Percentiles rank a stretch among this genome's conserved stretches.
Conservation (phyloP, 2,797 vertebrate genomes). For the Hoplostethus atlanticus region DNA sequence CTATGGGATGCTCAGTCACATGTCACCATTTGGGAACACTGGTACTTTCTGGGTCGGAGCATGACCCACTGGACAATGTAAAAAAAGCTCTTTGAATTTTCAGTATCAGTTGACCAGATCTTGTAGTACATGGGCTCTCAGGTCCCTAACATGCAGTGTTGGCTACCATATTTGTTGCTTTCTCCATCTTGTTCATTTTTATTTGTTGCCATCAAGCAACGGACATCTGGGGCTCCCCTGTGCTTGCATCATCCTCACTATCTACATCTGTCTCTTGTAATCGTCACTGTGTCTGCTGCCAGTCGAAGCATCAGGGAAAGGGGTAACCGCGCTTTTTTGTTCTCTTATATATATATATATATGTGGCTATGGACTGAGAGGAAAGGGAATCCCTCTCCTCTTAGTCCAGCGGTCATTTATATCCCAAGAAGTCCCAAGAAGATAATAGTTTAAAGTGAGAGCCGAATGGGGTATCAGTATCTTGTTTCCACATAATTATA, state of each 20-base stretch:
- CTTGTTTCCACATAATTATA: slow-evolving; percentile 48
- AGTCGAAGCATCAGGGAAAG: slow-evolving; percentile 82
- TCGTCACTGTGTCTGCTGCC: slow-evolving; percentile 82
- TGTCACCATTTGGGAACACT: slow-evolving; percentile 52
- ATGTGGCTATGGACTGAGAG: slow-evolving; percentile 58
- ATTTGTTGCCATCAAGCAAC: slow-evolving; percentile 27
- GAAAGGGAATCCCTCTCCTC: slow-evolving; percentile 42
- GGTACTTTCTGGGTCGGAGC: slow-evolving; percentile 50
- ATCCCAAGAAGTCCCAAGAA: slow-evolving; percentile 48
- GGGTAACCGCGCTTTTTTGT: slow-evolving; percentile 69
- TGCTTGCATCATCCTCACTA: slow-evolving; percentile 24
- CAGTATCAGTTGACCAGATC: slow-evolving; percentile 31
- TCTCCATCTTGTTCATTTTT: slow-evolving; percentile 28
- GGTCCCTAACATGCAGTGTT: slow-evolving; percentile 41
- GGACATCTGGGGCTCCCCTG: slow-evolving; percentile 16
- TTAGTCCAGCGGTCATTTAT: slow-evolving; percentile 51
- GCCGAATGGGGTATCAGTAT: slow-evolving; percentile 29
- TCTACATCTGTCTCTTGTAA: slow-evolving; percentile 41
- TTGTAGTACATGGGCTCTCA: slow-evolving; percentile 23
- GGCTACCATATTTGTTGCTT: slow-evolving; percentile 43
- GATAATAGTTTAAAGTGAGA: slow-evolving; percentile 46
- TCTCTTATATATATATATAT: slow-evolving; percentile 52
- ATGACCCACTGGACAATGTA: slow-evolving; percentile 65
- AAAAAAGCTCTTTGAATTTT: slow-evolving; percentile 33
- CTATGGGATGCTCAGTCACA: slow-evolving; percentile 43